These are phyloP conservation scores for Pseudopleuronectes americanus DNA, from an alignment of 2,797 vertebrate genomes.

Conservation along the genomic window DNA sequence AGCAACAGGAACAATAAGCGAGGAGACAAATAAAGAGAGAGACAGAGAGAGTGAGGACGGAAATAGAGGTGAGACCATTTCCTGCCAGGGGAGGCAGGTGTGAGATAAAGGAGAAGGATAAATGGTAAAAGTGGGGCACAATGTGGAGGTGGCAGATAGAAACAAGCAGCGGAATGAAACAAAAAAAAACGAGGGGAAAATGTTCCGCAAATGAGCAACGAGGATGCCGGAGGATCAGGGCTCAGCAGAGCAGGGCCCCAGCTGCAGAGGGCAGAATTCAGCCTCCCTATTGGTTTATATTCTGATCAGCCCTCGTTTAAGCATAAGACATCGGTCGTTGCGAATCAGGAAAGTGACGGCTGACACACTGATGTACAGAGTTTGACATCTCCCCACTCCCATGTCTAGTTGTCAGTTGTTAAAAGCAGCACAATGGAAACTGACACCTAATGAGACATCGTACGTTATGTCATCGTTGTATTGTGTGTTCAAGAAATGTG, in stretches of 20 bases:
- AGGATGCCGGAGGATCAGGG: constrained; percentile 31
- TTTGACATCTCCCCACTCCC: not conserved
- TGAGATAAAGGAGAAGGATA: constrained; percentile 45
- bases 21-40: constrained; percentile 2
- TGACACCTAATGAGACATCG: constrained; percentile 5
- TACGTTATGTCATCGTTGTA: constrained; percentile 18
- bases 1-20: constrained; percentile 19
- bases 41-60: constrained; percentile 23
- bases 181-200: constrained; percentile 58
- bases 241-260: constrained; percentile 21
- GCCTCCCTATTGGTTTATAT: constrained; percentile 1
- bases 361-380: not conserved
- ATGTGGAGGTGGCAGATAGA: constrained; percentile 59
- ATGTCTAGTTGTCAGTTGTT: not conserved
- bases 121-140: constrained; percentile 54
- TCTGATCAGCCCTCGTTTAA: constrained; percentile 1
- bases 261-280: not conserved
- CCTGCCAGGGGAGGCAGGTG: constrained; percentile 37
- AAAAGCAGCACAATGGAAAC: constrained; percentile 4
- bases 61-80: constrained; percentile 51
- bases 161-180: constrained; percentile 57
- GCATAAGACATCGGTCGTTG: not conserved
- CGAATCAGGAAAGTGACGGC: not conserved
- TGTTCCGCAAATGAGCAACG: constrained; percentile 56
- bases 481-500: not conserved